Base-by-base conservation (phyloP, 1,140 invertebrate genomes). In the Aphelinus certus region DNA sequence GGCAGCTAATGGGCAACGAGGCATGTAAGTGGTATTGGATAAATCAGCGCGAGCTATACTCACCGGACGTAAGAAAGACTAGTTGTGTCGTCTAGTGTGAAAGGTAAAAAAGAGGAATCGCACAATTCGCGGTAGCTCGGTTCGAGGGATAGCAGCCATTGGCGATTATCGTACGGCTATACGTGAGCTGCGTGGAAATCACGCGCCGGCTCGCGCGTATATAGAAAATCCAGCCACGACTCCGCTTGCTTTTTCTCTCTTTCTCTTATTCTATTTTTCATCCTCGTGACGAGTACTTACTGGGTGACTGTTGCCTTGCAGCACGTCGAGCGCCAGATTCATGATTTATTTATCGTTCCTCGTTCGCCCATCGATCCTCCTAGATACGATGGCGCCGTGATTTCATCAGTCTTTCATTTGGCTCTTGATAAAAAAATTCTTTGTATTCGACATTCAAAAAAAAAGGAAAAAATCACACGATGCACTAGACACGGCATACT, bases 151-250 rank as follows among this genome's bases (percentile, higher is more conserved):
- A n/a, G 4, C 5, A 60, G 58, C 62, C 64, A 46, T 43, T 48
- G n/a, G 42, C 64, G 67, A 77, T 77, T 78, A 76, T 73, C 62
- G 77, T 66, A 74, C 26, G 26, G 26, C 26, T 75, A 66, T 62
- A 77, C 75, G 67, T 60, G 74, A 65, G 63, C 64, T 60, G 78
- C 77, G 68, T 79, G 78, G 71, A 67, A 56, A 73, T 76, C 55
- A 53, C 60, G 61, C 26, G 53, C 60, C 46, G 43, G 62, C 48
- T 26, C 62, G 61, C 70, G 7, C 65, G 6, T 26, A 60, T 26
- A 60, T 26, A 60, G 6, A 26, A 45, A 7, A 45, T 43, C 6
- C 1, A 6, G 3, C n/a, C 57, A 58, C 10, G 3, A 58, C n/a
- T 42, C 1, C 42, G 10, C n/a, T 43, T 61, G 26, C 26, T 9